Conservation (phyloP, 2,888 invertebrate species). For the Drosophila atripex region DNA sequence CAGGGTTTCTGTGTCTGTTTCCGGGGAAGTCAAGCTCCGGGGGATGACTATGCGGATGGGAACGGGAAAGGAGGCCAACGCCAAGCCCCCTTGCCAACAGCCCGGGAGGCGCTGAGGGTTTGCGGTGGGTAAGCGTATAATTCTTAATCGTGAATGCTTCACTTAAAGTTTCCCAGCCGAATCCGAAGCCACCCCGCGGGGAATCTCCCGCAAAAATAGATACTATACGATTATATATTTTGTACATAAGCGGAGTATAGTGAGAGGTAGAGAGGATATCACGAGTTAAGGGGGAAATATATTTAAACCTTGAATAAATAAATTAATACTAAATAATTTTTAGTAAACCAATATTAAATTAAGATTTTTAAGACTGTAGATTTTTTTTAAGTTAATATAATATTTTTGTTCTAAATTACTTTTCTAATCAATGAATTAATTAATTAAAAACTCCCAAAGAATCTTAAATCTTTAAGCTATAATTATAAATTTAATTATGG, state of each 20-base stretch:
- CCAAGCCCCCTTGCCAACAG: constrained; percentile 25
- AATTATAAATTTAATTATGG: too few relatives aligned
- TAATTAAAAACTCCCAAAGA: too few relatives aligned
- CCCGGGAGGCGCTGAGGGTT: constrained; percentile 75
- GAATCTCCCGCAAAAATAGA: constrained; percentile 17
- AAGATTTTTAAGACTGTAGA: background rate
- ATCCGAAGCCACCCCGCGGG: constrained; percentile 40
- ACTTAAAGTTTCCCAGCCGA: constrained; percentile 64
- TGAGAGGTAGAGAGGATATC: constrained; percentile 1
- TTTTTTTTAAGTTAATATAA: too few relatives aligned
- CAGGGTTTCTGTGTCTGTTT: constrained; percentile 23
- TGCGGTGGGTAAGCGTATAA: constrained; percentile 83
- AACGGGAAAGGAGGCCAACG: constrained; percentile 4
- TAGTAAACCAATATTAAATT: background rate
- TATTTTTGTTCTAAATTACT: too few relatives aligned
- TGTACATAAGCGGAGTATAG: constrained; percentile 23
- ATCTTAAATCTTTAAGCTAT: too few relatives aligned
- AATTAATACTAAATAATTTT: background rate
- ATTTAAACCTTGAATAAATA: background rate
- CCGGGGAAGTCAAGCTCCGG: constrained; percentile 1
- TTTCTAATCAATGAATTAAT: too few relatives aligned
- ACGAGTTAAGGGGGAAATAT: background rate
- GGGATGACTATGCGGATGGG: constrained; percentile 6
- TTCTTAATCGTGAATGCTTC: constrained; percentile 80
- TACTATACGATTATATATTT: constrained; percentile 23